Evolutionary conservation across 2,113 vertebrate species (phyloP).

Genomic region (Caloenas nicobarica): DNA sequence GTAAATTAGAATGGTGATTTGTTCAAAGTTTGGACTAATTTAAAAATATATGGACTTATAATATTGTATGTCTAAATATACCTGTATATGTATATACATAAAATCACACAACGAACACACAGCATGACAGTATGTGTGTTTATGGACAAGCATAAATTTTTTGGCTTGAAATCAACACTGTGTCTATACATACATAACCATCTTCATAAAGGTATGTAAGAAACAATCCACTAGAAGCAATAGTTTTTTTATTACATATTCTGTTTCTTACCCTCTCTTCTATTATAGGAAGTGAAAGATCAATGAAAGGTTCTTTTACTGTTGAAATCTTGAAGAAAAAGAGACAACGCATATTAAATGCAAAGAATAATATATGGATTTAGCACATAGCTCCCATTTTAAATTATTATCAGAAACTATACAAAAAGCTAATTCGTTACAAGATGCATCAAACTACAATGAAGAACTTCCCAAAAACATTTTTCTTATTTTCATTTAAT

Average conservation of each 20-base stretch:
- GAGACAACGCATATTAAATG: slow-evolving; percentile 44
- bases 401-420: neutral
- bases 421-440: neutral
- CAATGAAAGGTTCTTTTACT: slow-evolving; percentile 96
- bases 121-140: neutral
- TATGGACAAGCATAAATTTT: neutral
- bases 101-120: neutral
- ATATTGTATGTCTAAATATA: neutral
- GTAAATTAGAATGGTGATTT: neutral
- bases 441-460: slow-evolving; percentile 19
- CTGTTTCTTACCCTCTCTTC: slow-evolving; percentile 92
- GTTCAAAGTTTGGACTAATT: neutral
- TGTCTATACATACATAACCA: neutral
- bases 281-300: slow-evolving; percentile 97
- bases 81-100: neutral
- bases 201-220: neutral
- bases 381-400: neutral
- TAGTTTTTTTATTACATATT: neutral
- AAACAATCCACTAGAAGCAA: neutral
- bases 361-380: neutral
- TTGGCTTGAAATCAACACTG: neutral
- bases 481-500: neutral
- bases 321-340: slow-evolving; percentile 87
- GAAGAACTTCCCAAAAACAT: slow-evolving; percentile 46
- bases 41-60: neutral